Evolutionary conservation across 2,888 invertebrate species (phyloP).

Genomic region (Callyntrura guangdongensis): DNA sequence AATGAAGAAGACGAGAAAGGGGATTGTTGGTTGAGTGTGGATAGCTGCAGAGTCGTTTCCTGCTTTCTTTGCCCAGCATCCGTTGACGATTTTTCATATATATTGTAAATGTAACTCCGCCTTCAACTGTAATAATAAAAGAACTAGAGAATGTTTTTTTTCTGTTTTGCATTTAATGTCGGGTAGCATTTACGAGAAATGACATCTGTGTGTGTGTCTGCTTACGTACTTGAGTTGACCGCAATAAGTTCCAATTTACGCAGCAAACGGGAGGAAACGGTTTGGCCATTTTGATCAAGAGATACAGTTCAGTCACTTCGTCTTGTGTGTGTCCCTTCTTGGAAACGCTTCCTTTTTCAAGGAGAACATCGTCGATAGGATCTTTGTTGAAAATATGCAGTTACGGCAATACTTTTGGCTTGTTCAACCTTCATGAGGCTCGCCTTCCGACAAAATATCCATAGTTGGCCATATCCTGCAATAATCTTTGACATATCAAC

Average conservation of each 20-base stretch:
- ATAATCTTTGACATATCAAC: constrained; percentile 61
- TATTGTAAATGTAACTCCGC: constrained; percentile 32
- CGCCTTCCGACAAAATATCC: constrained; percentile 43
- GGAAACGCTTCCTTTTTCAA: constrained; percentile 39
- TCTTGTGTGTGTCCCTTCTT: neutral
- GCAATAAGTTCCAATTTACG: constrained; percentile 46
- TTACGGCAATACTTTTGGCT: constrained; percentile 21
- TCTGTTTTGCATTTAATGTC: constrained; percentile 44
- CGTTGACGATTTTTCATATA: constrained; percentile 12
- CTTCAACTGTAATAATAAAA: constrained; percentile 25
- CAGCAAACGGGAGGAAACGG: constrained; percentile 29
- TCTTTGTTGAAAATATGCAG: constrained; percentile 9
- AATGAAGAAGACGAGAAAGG: neutral
- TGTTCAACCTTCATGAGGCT: constrained; percentile 34
- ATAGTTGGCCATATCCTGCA: constrained; percentile 32
- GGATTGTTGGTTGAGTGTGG: constrained; percentile 4
- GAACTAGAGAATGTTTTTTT: constrained; percentile 34
- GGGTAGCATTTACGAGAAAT: neutral
- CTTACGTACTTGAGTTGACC: constrained; percentile 38
- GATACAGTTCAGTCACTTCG: neutral
- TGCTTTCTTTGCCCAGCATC: neutral
- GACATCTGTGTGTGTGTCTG: constrained; percentile 12
- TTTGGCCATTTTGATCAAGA: constrained; percentile 37
- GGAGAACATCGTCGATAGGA: constrained; percentile 14
- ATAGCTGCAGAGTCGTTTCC: constrained; percentile 15